Base-by-base conservation (phyloP, 2,797 vertebrate genomes). In the Chromobotia macracanthus region DNA sequence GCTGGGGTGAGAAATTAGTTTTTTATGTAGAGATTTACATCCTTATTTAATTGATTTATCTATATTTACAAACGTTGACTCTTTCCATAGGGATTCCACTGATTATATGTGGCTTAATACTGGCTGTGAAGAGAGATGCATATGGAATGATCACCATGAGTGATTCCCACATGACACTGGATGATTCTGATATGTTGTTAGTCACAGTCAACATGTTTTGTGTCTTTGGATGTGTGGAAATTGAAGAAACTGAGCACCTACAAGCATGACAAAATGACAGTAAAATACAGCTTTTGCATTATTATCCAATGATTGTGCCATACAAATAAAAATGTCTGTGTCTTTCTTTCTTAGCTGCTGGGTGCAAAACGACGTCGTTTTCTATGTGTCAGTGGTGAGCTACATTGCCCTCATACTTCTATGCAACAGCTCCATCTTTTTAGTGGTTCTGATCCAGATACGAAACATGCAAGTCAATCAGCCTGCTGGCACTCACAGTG, bases 371-470 rank as follows among this genome's bases (percentile, higher is more conserved):
- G 72, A 93, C 2, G 48, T 74, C 8, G 88, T 90, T 1, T 98
- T 96, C 87, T 97, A 95, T 64, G 85, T 94, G 86, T 93, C 95
- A 0, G 94, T 97, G 31, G 93, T 96, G 61, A 93, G 90, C 79
- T 97, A 95, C 10, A 93, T 95, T 55, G 83, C 88, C 58, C 65
- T 96, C 38, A 56, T 96, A 68, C 93, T 97, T 86, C 88, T 97
- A 83, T 89, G 84, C 23, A 97, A 98, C 84, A 72, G 87, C 44
- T 90, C 85, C 69, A 94, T 97, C 83, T 97, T 97, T 79, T 88
- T 95, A 80, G 92, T 92, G 71, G 95, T 98, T 80, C 86, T 97
- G 77, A 83, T 93, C 69, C 96, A 98, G 61, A 64, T 64, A 19
- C 31, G 35, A 44, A 91, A 88, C 1, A 83, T 96, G 89, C 93